Evolutionary conservation across 2,888 invertebrate genomes (phyloP), one percentile per base, ranked within the genome.

Genomic region (Eupithecia dodoneata): DNA sequence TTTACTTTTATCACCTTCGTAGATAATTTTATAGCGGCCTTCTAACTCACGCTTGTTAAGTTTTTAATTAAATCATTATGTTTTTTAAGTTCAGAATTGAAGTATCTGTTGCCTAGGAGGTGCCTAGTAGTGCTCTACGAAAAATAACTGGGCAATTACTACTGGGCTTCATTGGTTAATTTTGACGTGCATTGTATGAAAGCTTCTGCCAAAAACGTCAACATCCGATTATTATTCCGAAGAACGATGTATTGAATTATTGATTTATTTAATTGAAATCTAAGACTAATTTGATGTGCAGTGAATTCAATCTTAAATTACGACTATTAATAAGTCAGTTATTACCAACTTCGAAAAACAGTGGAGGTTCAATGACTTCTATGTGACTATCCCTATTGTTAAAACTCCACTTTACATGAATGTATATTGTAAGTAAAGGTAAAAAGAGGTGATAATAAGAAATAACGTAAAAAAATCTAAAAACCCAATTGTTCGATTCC

Each of bases 21-120:
- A 30, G 13, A 63, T 45, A n/a, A 45, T 49, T 70, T 70, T 49
- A 70, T 49, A 47, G 47, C 47, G 12, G 67, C 67, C 45, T 69
- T 45, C 67, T 44, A 69, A 69, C 44, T 69, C 18, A 69, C 67
- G 67, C 45, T 69, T 18, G 67, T 67, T 45, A 69, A 69, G 9
- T 45, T 44, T 69, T 18, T 45, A 44, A 45, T 45, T 3, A 69
- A 10, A 0, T 69, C 15, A 69, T 69, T 44, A 45, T 69, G 30
- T 63, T 52, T 63, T 30, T 10, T 63, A 4, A 63, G 10, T 45
- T 66, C 5, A 45, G 42, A 15, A 45, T 69, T 69, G 30, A 30
- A 30, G 30, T 63, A 4, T 18, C 18, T 63, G 12, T 30, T 12
- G 12, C 4, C 4, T 4, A 63, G 30, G 63, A 30, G 30, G 30